Base-by-base conservation (phyloP, 2,888 invertebrate genomes). In the Xestia sexstrigata region DNA sequence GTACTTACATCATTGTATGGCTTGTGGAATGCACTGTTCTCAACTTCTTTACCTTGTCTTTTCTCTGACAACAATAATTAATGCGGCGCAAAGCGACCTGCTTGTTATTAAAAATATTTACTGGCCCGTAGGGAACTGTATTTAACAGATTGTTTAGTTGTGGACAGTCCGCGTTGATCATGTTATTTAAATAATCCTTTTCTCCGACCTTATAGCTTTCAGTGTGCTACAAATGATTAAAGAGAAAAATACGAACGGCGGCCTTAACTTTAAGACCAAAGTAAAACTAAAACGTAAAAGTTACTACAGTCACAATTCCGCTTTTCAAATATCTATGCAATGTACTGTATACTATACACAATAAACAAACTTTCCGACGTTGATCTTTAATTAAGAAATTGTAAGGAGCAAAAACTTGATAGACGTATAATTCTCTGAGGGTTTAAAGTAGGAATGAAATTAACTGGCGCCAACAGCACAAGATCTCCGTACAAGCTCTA, bases 1-100 rank as follows among this genome's bases (percentile, higher is more conserved):
- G 71, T 92, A 96, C 96, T 96, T 91, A 96, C 96, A 96, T 96
- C 90, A 92, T 96, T 78, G 92, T 85, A 89, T 94, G 91, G 94
- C 92, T 93, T 94, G 91, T 94, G 70, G 83, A 91, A 90, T 90
- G 85, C 74, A 91, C 88, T 92, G 93, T 94, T 93, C 94, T 96
- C 76, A 93, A 93, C 89, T 95, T 96, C 92, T 94, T 95, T 70
- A 93, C 89, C 88, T 93, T 95, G 89, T 95, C 93, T 84, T 93
- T 95, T 94, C 94, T 93, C 89, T 93, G 93, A 90, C 81, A 93
- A 90, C 88, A 91, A 80, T 90, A 90, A 86, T 93, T 94, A 81
- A 91, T 93, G 74, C 91, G 91, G 78, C 90, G 92, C 89, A 93
- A 91, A 89, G 91, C 88, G 78, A 92, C 88, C 81, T 92, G 90